Percentiles rank a stretch among this genome's conserved stretches.
These are phyloP conservation scores for Cephus cinctus DNA, from an alignment of 1,140 invertebrate species.

Conservation along the genomic window DNA sequence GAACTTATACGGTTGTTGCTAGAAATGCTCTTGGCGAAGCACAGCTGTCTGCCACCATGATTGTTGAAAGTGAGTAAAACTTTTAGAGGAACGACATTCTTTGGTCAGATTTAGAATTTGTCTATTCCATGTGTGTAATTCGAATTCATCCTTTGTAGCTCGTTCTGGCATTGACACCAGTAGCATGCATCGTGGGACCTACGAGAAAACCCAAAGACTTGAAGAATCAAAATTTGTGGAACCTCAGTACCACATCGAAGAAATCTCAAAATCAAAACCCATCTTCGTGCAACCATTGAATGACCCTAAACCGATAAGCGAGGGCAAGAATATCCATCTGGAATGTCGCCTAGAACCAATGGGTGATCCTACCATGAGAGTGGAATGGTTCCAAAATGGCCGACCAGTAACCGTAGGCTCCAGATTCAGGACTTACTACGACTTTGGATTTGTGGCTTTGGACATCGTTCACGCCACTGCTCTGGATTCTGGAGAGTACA, in stretches of 20 bases:
- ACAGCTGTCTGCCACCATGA: constrained; percentile 76
- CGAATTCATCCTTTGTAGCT: constrained; percentile 58
- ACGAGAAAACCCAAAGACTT: constrained; percentile 84
- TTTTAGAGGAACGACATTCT: too few relatives aligned
- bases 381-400: constrained; percentile 95
- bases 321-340: constrained; percentile 89
- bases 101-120: constrained; percentile 1
- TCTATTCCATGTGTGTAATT: constrained; percentile 11
- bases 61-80: constrained; percentile 78
- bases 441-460: constrained; percentile 90
- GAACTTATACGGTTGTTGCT: constrained; percentile 86
- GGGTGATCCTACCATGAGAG: constrained; percentile 92
- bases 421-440: constrained; percentile 91
- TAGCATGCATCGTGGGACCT: constrained; percentile 80
- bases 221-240: constrained; percentile 85
- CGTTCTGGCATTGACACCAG: constrained; percentile 84
- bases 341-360: constrained; percentile 90
- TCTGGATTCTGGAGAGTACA: constrained; percentile 91
- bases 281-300: constrained; percentile 83
- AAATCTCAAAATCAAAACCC: constrained; percentile 90
- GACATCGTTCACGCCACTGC: constrained; percentile 86
- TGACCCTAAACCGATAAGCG: constrained; percentile 78
- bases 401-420: constrained; percentile 83
- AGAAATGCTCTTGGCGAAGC: constrained; percentile 85
- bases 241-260: constrained; percentile 86